Base-by-base conservation (phyloP, 2,113 vertebrate genomes). In the Ancistrus triradiatus region DNA sequence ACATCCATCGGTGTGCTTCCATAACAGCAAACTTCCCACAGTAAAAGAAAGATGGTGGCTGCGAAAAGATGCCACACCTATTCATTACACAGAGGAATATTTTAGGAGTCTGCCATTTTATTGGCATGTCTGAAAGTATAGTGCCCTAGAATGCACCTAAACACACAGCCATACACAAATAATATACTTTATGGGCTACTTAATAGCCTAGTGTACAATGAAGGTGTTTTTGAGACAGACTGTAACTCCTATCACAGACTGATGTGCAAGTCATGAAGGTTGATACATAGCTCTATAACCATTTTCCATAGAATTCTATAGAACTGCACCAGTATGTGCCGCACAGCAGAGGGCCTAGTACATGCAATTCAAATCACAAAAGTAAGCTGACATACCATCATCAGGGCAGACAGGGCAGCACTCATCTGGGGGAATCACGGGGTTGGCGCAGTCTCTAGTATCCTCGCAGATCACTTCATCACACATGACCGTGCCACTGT, bases 391-490 rank as follows among this genome's bases (percentile, higher is more conserved):
- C 27, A 7, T 72, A 91, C 90, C 90, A 6, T 87, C 86, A 13
- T 92, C 85, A 0, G 83, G 84, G 82, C 95, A 95, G 84, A 92
- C 79, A 68, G 92, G 82, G 74, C 88, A 92, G 85, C 86, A 90
- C 83, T 93, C 93, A 56, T 88, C 89, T 2, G 78, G 70, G 63
- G 84, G 88, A 51, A 86, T 82, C 68, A 87, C 43, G 22, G 91
- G 86, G 37, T 92, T 91, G 66, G 86, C 81, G 74, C 95, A 98
- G 77, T 92, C 78, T 0, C 53, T 43, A 0, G 72, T 78, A 24
- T 96, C 85, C 25, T 91, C 86, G 68, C 95, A 98, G 63, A 86
- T 83, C 69, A 98, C 89, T 0, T 89, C 86, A n/a, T 98, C 94
- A 44, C 95, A 98, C 80, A 93, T 79, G 65, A 94, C 76, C 0